Evolutionary conservation across 2,797 vertebrate genomes (phyloP).

Genomic region (Danio jaintianensis): DNA sequence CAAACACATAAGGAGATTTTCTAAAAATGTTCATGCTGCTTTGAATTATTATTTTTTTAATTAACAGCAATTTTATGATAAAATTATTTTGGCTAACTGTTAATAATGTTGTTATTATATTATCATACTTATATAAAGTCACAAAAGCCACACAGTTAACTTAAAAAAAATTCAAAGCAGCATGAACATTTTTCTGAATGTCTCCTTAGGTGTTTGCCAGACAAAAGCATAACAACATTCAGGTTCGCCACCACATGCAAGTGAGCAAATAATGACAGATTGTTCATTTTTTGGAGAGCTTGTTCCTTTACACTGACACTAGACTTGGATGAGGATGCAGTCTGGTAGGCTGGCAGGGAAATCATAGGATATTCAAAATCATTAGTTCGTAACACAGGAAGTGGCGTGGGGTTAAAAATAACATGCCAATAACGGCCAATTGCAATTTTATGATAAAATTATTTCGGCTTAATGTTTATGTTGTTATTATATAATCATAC

Average conservation of each 20-base stretch:
- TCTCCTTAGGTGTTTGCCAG: neutral
- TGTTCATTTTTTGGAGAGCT: neutral
- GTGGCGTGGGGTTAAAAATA: constrained; percentile 31
- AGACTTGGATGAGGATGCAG: constrained; percentile 13
- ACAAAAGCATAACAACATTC: neutral
- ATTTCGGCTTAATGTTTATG: no score
- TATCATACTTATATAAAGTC: no score
- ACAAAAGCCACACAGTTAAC: no score
- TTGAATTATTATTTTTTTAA: neutral
- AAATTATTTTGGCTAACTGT: no score
- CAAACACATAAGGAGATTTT: constrained; percentile 1
- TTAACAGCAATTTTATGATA: neutral
- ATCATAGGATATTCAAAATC: constrained; percentile 11
- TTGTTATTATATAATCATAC: no score
- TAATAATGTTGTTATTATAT: no score
- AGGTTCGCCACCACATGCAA: neutral
- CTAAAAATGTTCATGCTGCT: neutral
- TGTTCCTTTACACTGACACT: constrained; percentile 3
- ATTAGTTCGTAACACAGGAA: constrained; percentile 30
- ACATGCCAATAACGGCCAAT: no score
- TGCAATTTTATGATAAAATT: no score
- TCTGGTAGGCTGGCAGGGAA: constrained; percentile 3
- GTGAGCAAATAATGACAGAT: constrained; percentile 13
- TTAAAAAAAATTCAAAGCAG: neutral
- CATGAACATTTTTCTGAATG: neutral